Base-by-base conservation (phyloP, 2,797 vertebrate genomes). In the Calcarius lapponicus region DNA sequence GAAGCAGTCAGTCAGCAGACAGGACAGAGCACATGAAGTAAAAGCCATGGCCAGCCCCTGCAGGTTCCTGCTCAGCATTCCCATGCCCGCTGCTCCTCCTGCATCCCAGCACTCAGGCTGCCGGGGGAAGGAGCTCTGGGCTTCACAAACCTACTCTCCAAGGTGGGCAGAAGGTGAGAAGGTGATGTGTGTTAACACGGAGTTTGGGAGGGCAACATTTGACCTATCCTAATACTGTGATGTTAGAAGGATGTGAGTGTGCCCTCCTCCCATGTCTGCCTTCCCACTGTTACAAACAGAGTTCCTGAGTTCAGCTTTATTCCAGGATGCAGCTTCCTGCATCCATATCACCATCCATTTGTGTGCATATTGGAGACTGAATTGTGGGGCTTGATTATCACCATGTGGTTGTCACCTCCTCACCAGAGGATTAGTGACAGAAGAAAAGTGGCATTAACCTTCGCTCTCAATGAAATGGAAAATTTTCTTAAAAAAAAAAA, bases 331-430 rank as follows among this genome's bases (percentile, higher is more conserved):
- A 83, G 17, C 31, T 84, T 72, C 53, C 79, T 50, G 50, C 0
- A 5, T 29, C 71, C 21, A 1, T 21, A 10, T 26, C 54, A 57
- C 7, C 36, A 29, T 13, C 0, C 2, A 28, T 10, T 17, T 19
- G 10, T 7, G 21, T 14, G 29, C 1, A 1, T 64, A 24, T 40
- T 15, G 42, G 42, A 69, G 24, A 12, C 47, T 36, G 90, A 53
- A 38, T 18, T 31, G 7, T 0, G 2, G 4, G 20, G 7, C 7
- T 36, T 36, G 22, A 17, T 57, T 53, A 7, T 18, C 0, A 1
- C 0, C 0, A 42, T 0, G 1, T 38, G 32, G 28, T 74, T 71
- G 53, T 45, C 38, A 62, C 28, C 38, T 42, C 60, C 38, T 31
- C 60, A 13, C 18, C 29, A 17, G 17, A 54, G 45, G 32, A 81